phyloP scores from a whole-genome alignment of 2,888 invertebrate species.

The Noctua janthina region DNA sequence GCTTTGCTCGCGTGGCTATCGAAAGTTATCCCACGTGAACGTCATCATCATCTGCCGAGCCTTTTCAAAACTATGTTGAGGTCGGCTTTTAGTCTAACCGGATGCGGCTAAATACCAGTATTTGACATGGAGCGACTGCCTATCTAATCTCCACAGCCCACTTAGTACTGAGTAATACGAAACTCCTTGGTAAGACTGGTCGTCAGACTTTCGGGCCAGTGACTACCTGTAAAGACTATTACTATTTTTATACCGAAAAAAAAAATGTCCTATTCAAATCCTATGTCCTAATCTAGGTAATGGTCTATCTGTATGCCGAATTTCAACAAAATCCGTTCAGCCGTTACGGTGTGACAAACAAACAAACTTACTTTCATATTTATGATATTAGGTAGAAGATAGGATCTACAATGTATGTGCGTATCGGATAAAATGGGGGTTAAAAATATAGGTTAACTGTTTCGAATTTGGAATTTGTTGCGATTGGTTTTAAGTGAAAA shows the following conservation, averaged over 20 bases:
- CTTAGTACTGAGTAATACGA: not conserved
- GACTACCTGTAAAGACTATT: not conserved
- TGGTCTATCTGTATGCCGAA: not conserved
- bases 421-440: constrained; percentile 46
- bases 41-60: not conserved
- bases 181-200: not conserved
- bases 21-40: not conserved
- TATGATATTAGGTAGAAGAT: not conserved
- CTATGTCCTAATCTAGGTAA: not conserved
- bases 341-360: not conserved
- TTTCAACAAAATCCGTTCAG: not conserved
- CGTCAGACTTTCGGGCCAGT: not conserved
- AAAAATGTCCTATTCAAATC: not conserved
- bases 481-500: constrained; percentile 16
- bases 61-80: not conserved
- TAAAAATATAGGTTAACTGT: constrained; percentile 56
- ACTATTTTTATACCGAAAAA: not conserved
- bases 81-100: not conserved
- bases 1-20: not conserved
- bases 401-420: constrained; percentile 23
- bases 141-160: not conserved
- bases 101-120: not conserved
- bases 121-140: not conserved
- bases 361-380: not conserved
- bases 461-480: constrained; percentile 25